Base-by-base conservation (phyloP, 2,888 invertebrate species). In the Phortica magna region DNA sequence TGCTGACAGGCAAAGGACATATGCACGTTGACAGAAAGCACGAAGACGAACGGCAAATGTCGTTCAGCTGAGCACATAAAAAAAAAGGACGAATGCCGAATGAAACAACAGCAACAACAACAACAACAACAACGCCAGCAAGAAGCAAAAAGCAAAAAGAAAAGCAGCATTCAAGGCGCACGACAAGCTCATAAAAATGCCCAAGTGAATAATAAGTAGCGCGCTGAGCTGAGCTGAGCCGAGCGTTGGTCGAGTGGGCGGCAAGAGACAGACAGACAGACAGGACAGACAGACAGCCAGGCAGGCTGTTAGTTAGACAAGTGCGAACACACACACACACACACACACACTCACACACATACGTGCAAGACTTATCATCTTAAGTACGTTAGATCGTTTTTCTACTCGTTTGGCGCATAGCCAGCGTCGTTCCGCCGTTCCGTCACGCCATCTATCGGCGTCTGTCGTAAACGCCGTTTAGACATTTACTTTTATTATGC, bases 161-260 rank as follows among this genome's bases (percentile, higher is more conserved):
- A 48, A 9, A 48, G 7, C 48, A 48, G 2, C 48, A 48, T 48
- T 9, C 48, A 48, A 48, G 48, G 48, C 48, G 41, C 72, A 57
- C 55, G 86, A 84, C 82, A 82, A 85, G 84, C 86, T 88, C 86
- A 89, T 88, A 88, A 89, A 88, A 88, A 88, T 89, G 88, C 89
- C 88, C 89, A 89, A 89, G 88, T 88, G 89, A 88, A 85, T 89
- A 89, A 89, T 88, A 89, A 88, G 88, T 84, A 88, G 88, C 31
- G 31, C 31, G 31, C 31, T 31, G 31, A 31, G 31, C 31, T 31
- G 3, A 12, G 87, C 79, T 83, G 74, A 70, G 74, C 70, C 65
- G 53, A 68, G 42, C 41, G 67, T 42, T 39, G 12, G 42, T 42
- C 41, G 57, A 7, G 57, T 4, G n/a, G 57, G 57, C 57, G 4